Evolutionary conservation across 2,888 invertebrate species (phyloP), one percentile per base, ranked within the genome.

Genomic region (Drosophila recens): DNA sequence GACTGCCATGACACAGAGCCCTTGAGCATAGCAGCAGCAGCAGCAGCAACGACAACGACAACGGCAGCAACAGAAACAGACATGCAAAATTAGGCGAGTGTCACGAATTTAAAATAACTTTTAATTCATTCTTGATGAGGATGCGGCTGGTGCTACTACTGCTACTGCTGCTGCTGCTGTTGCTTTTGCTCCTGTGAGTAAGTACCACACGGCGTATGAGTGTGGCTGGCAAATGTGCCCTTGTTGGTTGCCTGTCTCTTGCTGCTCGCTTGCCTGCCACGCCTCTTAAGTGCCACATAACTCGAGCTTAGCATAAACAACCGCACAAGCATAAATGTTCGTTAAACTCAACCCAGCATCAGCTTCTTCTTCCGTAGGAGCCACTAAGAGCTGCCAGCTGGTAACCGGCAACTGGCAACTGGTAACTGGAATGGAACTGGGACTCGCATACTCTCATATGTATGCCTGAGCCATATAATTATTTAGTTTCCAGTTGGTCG

Each of bases 71-170:
- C 43, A 58, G 49, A 57, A 56, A 67, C 61, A 71, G 84, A 83
- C 79, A 75, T 79, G 72, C 77, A 79, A 80, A 90, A 89, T 88
- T 89, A 85, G 86, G 82, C 81, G 85, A 90, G 82, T 88, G 88
- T 89, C 90, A 90, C 90, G 88, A 90, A 87, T 89, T 90, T 90
- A 89, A 88, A 88, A 85, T 88, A 90, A 90, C 86, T 90, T 90
- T 89, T 89, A 86, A 87, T 90, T 90, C 84, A 84, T 87, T 83
- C 88, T 89, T 90, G 86, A 89, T 87, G 86, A 89, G 86, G 82
- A 81, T 75, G 76, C 73, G 67, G 73, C 65, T 86, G 75, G 49
- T 68, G 67, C 63, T 66, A 30, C n/a, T n/a, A n/a, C n/a, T 52
- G 38, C 54, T 34, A 23, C 48, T 40, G 63, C 20, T 51, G 63